Conservation (phyloP, 2,888 invertebrate species). For the Ectropis crepuscularia region DNA sequence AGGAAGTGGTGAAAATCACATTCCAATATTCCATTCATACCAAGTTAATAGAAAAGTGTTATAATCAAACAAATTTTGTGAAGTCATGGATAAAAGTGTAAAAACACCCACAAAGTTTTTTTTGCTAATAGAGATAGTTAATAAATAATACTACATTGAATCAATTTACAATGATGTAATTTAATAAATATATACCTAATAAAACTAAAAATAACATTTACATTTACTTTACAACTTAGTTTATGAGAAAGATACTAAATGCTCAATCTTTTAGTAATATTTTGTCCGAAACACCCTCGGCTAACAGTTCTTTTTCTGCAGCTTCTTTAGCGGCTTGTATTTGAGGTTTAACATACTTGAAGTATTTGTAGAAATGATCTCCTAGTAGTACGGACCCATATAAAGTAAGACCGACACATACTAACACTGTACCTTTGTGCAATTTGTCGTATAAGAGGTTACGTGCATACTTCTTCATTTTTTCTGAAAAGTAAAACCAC, state of each 20-base stretch:
- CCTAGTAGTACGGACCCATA: slow-evolving; percentile 63
- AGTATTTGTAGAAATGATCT: slow-evolving; percentile 74
- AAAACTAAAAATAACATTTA: slow-evolving; percentile 45
- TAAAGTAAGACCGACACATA: slow-evolving; percentile 75
- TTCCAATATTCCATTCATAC: no score
- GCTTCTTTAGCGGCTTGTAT: slow-evolving; percentile 65
- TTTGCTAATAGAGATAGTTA: no score
- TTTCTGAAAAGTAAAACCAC: slow-evolving; percentile 1
- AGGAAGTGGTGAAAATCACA: no score
- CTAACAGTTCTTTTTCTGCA: slow-evolving; percentile 73
- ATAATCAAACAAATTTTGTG: no score
- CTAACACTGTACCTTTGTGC: slow-evolving; percentile 75
- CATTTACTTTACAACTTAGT: slow-evolving; percentile 48
- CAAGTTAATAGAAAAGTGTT: no score
- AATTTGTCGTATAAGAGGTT: slow-evolving; percentile 74
- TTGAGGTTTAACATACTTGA: slow-evolving; percentile 72
- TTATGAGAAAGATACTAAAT: slow-evolving; percentile 9
- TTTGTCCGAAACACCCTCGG: slow-evolving; percentile 78
- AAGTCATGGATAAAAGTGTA: no score
- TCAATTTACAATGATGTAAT: slow-evolving; percentile 37
- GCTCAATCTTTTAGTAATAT: slow-evolving; percentile 51
- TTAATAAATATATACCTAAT: slow-evolving; percentile 45
- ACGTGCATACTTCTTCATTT: slow-evolving; percentile 75
- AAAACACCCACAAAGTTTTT: no score
- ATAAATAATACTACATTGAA: not conserved